A percentile compares a stretch with the other conserved stretches of the same genome.
These are phyloP conservation scores for Cossypha heuglini DNA, from an alignment of 2,797 vertebrate genomes.

Conservation along the genomic window DNA sequence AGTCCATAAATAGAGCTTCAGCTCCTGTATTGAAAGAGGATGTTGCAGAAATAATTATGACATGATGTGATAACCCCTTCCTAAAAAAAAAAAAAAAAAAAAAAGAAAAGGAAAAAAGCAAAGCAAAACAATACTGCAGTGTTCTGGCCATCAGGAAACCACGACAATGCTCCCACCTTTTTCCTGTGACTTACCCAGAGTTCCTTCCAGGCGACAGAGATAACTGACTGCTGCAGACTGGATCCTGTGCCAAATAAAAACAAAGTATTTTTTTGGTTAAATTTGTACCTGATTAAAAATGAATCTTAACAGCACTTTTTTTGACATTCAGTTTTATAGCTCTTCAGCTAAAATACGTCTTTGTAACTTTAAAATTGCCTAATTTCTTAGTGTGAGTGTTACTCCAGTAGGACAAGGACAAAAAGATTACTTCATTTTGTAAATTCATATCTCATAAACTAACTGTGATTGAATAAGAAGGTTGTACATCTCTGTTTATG, in stretches of 20 bases:
- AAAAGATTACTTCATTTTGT: not conserved
- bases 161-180: constrained; percentile 95
- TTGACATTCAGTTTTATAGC: not conserved
- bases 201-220: constrained; percentile 94
- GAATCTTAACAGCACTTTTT: not conserved
- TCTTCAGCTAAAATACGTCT: not conserved
- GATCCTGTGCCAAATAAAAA: constrained; percentile 71
- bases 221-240: constrained; percentile 75
- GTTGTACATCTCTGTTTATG: not conserved
- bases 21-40: constrained; percentile 75
- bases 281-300: constrained; percentile 65
- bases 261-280: constrained; percentile 45
- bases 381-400: not conserved
- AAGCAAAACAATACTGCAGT: constrained; percentile 79
- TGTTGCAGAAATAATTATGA: constrained; percentile 76
- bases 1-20: constrained; percentile 72
- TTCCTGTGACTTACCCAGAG: constrained; percentile 92
- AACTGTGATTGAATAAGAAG: not conserved
- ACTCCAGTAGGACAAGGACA: not conserved
- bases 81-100: constrained; percentile 56
- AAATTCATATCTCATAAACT: not conserved
- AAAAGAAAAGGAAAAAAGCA: constrained; percentile 68
- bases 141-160: constrained; percentile 87
- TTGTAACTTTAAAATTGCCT: not conserved
- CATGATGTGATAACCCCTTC: constrained; percentile 60